Evolutionary conservation across 2,888 invertebrate genomes (phyloP), one percentile per base, ranked within the genome.

Genomic region (Heliconius hortense): DNA sequence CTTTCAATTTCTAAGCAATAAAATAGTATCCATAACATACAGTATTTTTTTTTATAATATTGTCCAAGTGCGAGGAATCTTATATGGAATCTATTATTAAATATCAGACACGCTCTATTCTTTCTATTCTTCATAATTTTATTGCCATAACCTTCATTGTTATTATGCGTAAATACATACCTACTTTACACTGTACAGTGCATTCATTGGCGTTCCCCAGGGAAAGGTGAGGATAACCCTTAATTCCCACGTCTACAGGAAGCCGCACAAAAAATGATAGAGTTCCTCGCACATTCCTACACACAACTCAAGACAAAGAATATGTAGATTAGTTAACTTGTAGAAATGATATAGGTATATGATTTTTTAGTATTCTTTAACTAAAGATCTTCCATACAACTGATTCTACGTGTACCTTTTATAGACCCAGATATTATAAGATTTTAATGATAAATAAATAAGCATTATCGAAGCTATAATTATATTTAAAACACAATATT

Each of bases 161-260:
- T 60, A 39, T 71, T 62, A 62, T 71, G 60, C 21, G n/a, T 71
- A 60, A 43, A 39, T 71, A 15, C 24, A 0, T 39, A 5, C 24
- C 1, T 8, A 24, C 66, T 24, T 39, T 66, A n/a, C 11, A 43
- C 35, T 75, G 43, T 64, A 64, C 59, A 75, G 21, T 56, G 70
- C 70, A 66, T 70, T 72, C 35, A 72, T n/a, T 39, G 24, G 59
- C 24, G 68, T 74, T 84, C 79, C 82, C 81, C 82, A 72, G 82
- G 82, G 87, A 87, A 87, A 89, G 87, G 87, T 87, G 84, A 87
- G 83, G 85, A 81, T 80, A 83, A 77, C 80, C 82, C 79, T 79
- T 79, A 56, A 77, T 82, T 89, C 88, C 88, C 88, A 86, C 87
- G 87, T 82, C 77, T 73, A 69, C 77, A 82, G 85, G 90, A 89